These are phyloP conservation scores for Leucophenga montana DNA, from an alignment of 2,888 invertebrate genomes.

Conservation along the genomic window DNA sequence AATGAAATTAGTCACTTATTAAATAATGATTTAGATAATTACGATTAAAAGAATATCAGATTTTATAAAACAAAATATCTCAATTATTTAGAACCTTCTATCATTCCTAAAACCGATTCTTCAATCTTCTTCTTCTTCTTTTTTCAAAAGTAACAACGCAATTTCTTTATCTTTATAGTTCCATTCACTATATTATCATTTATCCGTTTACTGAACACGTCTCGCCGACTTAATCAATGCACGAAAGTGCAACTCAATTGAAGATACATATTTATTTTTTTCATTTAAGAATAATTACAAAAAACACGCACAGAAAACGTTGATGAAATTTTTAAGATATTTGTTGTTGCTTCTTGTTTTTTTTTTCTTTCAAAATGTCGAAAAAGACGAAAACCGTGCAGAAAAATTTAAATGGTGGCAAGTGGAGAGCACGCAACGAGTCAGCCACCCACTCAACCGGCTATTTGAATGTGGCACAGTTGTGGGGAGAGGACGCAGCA, in stretches of 20 bases:
- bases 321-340: conserved; percentile 25
- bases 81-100: too few relatives aligned
- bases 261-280: neutral
- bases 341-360: too few relatives aligned
- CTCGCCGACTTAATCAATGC: conserved; percentile 60
- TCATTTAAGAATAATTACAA: conserved; percentile 30
- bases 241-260: conserved; percentile 22
- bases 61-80: too few relatives aligned
- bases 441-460: neutral
- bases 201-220: conserved; percentile 59
- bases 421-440: conserved; percentile 35
- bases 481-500: conserved; percentile 11
- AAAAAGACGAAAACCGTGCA: conserved; percentile 40
- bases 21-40: too few relatives aligned
- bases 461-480: conserved; percentile 26
- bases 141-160: too few relatives aligned
- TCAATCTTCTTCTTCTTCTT: too few relatives aligned
- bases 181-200: conserved; percentile 26
- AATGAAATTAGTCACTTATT: too few relatives aligned
- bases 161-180: neutral
- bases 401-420: conserved; percentile 56
- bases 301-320: conserved; percentile 31
- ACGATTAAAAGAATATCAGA: too few relatives aligned
- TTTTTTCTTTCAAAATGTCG: neutral
- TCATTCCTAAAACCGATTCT: too few relatives aligned